Evolutionary conservation across 2,797 vertebrate genomes (phyloP).

Genomic region (Enteromius mattozi): DNA sequence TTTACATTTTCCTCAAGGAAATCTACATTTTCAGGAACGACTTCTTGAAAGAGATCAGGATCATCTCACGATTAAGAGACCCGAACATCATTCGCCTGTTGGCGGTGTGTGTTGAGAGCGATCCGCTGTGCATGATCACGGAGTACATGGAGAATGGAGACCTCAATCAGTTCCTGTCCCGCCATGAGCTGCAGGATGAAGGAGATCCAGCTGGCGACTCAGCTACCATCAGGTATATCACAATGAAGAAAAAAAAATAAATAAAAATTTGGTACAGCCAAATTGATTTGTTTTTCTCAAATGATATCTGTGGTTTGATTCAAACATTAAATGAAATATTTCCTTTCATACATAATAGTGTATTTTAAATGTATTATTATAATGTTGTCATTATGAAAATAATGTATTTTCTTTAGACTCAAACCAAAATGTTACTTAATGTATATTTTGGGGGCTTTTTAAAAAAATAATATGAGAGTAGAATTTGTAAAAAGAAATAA

Average conservation of each 20-base stretch:
- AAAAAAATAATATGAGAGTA: not conserved
- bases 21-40: slow-evolving; percentile 85
- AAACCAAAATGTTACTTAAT: not conserved
- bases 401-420: not conserved
- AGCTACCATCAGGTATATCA: slow-evolving; percentile 79
- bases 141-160: slow-evolving; percentile 99
- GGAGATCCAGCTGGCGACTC: not conserved
- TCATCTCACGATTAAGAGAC: slow-evolving; percentile 95
- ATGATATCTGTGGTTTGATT: not conserved
- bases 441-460: not conserved
- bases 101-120: slow-evolving; percentile 90
- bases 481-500: not conserved
- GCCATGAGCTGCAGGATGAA: slow-evolving; percentile 77
- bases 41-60: slow-evolving; percentile 98
- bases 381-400: not conserved
- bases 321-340: not conserved
- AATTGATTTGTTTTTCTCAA: not conserved
- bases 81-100: slow-evolving; percentile 95
- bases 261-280: not conserved
- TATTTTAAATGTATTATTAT: not conserved
- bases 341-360: not conserved
- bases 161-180: slow-evolving; percentile 95
- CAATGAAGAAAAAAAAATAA: not conserved
- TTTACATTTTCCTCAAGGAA: slow-evolving; percentile 39
- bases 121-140: slow-evolving; percentile 97